These are phyloP conservation scores for Loriculus beryllinus DNA, from an alignment of 2,797 vertebrate genomes.

Conservation along the genomic window DNA sequence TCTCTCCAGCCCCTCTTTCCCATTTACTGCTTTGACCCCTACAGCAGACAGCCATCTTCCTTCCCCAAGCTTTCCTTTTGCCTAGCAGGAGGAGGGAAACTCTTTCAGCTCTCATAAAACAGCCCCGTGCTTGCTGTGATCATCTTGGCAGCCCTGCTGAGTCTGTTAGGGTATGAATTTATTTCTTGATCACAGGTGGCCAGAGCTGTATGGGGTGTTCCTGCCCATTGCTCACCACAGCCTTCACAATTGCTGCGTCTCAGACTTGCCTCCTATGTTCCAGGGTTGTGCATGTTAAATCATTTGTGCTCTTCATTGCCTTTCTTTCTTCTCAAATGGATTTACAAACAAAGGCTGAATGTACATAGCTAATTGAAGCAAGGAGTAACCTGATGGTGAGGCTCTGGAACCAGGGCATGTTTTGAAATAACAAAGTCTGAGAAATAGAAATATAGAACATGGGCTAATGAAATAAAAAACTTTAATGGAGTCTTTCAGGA, in stretches of 20 bases:
- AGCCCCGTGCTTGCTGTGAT: not conserved
- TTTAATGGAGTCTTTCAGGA: not conserved
- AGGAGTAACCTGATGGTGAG: not conserved
- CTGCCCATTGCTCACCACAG: rapidly evolving
- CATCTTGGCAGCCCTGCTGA: not conserved
- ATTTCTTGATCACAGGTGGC: not conserved
- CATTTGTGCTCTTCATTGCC: not conserved
- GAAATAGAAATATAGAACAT: not conserved
- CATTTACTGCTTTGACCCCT: not conserved
- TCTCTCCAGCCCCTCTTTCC: not conserved
- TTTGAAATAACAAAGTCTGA: not conserved
- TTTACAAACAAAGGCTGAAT: not conserved
- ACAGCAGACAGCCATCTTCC: not conserved
- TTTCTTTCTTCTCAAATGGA: not conserved
- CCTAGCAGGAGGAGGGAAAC: not conserved
- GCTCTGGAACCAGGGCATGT: rapidly evolving
- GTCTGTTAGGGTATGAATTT: not conserved
- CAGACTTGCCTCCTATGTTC: not conserved
- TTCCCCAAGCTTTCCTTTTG: not conserved
- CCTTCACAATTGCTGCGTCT: not conserved
- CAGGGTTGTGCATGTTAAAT: not conserved
- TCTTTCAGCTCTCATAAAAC: not conserved
- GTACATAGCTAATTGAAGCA: not conserved
- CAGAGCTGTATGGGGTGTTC: not conserved
- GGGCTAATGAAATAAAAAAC: not conserved